phyloP scores from a whole-genome alignment of 2,888 invertebrate genomes.

The Bimastos eiseni region DNA sequence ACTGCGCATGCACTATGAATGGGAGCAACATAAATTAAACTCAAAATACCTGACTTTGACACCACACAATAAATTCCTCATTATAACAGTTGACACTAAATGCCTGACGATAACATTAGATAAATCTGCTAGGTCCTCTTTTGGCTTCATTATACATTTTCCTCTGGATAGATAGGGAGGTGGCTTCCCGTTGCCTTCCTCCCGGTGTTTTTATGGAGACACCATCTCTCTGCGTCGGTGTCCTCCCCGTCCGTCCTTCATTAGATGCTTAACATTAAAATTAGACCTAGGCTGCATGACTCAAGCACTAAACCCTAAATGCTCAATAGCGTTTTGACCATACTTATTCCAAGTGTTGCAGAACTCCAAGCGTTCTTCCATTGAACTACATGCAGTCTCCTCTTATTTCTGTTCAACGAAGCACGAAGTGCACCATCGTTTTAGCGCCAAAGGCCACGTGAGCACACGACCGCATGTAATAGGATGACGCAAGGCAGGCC shows the following conservation, averaged over 20 bases:
- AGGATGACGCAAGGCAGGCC: slow-evolving; percentile 13
- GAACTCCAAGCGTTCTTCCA: neutral
- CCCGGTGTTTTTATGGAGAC: no score
- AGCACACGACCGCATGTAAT: neutral
- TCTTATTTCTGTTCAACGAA: neutral
- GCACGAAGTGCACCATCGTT: neutral
- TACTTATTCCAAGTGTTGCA: neutral
- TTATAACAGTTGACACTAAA: neutral
- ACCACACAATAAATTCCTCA: neutral
- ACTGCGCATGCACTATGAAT: no score
- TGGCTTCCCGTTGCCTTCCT: no score
- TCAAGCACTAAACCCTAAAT: neutral
- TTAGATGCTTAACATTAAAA: no score
- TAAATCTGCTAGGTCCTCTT: no score
- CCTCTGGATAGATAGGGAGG: no score
- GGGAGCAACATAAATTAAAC: no score
- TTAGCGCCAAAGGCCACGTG: neutral
- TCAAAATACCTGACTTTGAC: no score
- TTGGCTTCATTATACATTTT: no score
- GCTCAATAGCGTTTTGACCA: neutral
- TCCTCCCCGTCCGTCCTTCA: no score
- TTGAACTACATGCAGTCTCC: neutral
- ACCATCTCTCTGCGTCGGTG: no score
- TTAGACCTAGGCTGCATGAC: no score
- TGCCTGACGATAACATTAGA: neutral